Percentiles rank a stretch among this genome's conserved stretches.
Conservation (phyloP, 2,113 vertebrate species). For the Chamaea fasciata region DNA sequence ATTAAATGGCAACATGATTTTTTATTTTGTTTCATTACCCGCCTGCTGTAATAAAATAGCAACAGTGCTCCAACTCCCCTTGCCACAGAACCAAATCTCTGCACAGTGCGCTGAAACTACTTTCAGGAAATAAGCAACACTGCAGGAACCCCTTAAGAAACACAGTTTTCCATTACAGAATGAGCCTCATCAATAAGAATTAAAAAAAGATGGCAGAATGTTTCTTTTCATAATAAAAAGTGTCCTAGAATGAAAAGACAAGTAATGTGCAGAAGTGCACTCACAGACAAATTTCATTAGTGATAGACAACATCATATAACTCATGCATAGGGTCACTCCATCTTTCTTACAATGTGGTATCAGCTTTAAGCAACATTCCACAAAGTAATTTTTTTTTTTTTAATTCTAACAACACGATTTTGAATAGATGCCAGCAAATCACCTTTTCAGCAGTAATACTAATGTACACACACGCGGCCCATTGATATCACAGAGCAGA, state of each 20-base stretch:
- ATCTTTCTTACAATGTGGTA: not conserved
- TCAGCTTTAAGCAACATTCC: not conserved
- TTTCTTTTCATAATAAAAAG: not conserved
- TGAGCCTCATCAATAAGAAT: not conserved
- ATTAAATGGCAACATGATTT: slow-evolving; percentile 7
- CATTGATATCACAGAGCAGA: not conserved
- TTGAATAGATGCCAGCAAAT: not conserved
- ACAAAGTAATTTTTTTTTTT: not conserved
- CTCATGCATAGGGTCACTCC: not conserved
- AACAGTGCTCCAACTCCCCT: not conserved
- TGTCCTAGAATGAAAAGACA: not conserved
- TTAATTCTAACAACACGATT: not conserved
- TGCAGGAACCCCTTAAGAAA: not conserved
- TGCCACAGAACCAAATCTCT: not conserved
- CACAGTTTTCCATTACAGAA: not conserved
- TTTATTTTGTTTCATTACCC: not conserved
- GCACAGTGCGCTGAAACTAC: not conserved
- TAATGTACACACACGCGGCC: not conserved
- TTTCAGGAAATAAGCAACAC: not conserved
- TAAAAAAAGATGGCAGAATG: not conserved
- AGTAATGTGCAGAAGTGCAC: not conserved
- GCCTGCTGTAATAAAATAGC: not conserved
- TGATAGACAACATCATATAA: not conserved
- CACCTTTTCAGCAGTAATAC: not conserved
- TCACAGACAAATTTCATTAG: not conserved